Base-by-base conservation (phyloP, 35 echinoderm and acorn worm genomes). In the Acanthaster planci region DNA sequence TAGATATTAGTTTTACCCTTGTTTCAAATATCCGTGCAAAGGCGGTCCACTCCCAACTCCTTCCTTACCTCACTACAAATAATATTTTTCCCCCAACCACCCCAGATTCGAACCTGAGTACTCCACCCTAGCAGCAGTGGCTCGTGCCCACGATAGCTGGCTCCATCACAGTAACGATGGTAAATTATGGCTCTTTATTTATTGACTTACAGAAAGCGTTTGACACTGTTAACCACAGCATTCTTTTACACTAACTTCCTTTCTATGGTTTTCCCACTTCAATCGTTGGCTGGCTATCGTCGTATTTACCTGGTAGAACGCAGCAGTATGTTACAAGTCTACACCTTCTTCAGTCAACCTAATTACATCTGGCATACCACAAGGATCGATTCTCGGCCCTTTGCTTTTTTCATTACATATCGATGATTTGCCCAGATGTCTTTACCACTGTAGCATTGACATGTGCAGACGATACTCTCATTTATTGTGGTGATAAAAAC, bases 401-500 rank as follows among this genome's bases (percentile, higher is more conserved):
- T 54, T 9, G 52, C 52, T 19, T 9, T 9, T 19, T 54, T 19
- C 52, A 54, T n/a, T n/a, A n/a, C n/a, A 56, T 56, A 56, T 56
- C 22, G 22, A 56, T 3, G 53, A 56, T n/a, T 56, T 56, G 53
- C 53, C 53, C 22, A 56, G 22, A 56, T 3, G 53, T 56, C 53
- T 3, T 56, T 17, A 56, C 22, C 53, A 56, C 53, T 56, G 53
- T n/a, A 56, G 22, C 53, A 56, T 56, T 56, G 53, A 56, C 22
- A 56, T 56, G 53, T 56, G 53, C 53, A 56, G 53, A 56, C 22
- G 53, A 56, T 56, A 56, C 53, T 17, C 53, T 56, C 53, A 56
- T 56, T 56, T 56, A 56, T 56, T 56, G 22, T 56, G 53, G 53
- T 56, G 53, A 56, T n/a, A 56, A 56, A n/a, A 56, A 56, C 53